Base-by-base conservation (phyloP, 2,113 vertebrate genomes). In the Dicrurus megarhynchus region DNA sequence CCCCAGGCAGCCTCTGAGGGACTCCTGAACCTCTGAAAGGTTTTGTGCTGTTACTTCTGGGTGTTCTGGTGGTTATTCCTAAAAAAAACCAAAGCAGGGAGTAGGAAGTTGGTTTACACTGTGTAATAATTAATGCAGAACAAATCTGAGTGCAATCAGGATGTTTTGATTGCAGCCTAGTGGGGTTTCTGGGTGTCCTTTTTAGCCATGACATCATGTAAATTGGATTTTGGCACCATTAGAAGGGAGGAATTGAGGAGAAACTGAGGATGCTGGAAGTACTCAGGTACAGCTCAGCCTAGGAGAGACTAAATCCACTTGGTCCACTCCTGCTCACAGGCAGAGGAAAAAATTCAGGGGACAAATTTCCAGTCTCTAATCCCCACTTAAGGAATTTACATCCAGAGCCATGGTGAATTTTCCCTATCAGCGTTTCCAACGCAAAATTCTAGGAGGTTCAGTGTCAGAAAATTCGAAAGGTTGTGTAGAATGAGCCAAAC, bases 61-160 rank as follows among this genome's bases (percentile, higher is more conserved):
- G 15, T 35, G 41, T 73, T 55, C 24, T 13, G 57, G 52, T 42
- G 33, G n/a, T 70, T 46, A 26, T 47, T 81, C 80, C 67, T 59
- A 33, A 68, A 86, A 89, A 49, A 15, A 73, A 49, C 15, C 63
- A 24, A 79, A 80, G 75, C 59, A 69, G 20, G 30, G 22, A 93
- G 42, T 17, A 92, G 92, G 87, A 96, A 95, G 75, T 63, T 46
- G 53, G 59, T 86, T 89, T 79, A 63, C 52, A 57, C 79, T 67
- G 6, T 24, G 74, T 56, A 52, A 16, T 92, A 94, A 97, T 97
- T 92, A 93, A 88, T 46, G 59, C 83, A 74, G 79, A 92, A 73
- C 53, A 93, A 76, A 93, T 94, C 50, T 61, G 90, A 47, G 44
- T 76, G 90, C 26, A 97, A 95, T 95, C 96, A 97, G 90, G 86